Conservation (phyloP, 2,797 vertebrate genomes). For the Lagorchestes hirsutus region DNA sequence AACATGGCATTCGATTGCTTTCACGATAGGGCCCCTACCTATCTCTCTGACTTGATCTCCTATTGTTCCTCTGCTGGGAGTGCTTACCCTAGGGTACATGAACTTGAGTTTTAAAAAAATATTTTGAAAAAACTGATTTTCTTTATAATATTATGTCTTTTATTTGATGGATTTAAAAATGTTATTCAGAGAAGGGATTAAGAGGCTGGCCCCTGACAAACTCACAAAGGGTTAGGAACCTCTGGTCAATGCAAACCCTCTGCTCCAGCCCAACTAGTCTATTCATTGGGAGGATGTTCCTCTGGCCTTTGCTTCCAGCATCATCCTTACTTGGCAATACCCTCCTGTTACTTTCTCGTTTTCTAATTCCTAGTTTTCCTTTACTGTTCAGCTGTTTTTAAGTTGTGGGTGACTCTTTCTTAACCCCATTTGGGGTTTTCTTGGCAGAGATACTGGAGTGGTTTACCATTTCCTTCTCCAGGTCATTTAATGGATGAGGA, state of each 20-base stretch:
- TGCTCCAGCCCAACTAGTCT: neutral
- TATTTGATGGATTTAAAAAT: neutral
- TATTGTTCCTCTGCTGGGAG: neutral
- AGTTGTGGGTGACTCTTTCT: neutral
- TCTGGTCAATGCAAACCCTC: neutral
- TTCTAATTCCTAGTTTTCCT: neutral
- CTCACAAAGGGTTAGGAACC: neutral
- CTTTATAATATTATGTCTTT: neutral
- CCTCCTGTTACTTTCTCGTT: neutral
- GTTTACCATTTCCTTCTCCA: neutral
- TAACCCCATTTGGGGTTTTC: neutral
- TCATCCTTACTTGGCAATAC: neutral
- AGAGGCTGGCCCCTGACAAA: neutral
- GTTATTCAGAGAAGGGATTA: neutral
- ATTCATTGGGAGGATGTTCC: neutral
- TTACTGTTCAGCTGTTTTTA: neutral
- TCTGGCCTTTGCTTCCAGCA: neutral
- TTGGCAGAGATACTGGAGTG: neutral
- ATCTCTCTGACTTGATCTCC: conserved; percentile 47
- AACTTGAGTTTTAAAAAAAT: neutral
- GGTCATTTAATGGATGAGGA: neutral
- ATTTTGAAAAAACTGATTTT: neutral
- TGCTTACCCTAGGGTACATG: neutral
- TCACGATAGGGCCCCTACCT: neutral
- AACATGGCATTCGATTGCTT: neutral